phyloP scores from a whole-genome alignment of 1,140 invertebrate species.

The Scaptomyza pallida region DNA sequence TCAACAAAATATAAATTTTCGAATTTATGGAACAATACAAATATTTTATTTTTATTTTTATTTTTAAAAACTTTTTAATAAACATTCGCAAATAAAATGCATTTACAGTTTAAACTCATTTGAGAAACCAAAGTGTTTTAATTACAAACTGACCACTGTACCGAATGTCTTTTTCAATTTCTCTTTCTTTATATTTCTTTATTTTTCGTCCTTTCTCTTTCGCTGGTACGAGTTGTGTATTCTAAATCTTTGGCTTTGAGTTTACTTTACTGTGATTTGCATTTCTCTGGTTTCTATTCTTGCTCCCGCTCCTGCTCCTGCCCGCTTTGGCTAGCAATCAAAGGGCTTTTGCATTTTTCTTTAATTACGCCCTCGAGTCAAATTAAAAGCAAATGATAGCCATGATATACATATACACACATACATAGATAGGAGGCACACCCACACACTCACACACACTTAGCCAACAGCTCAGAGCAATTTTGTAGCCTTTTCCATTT shows the following conservation, averaged over 20 bases:
- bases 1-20: too few relatives aligned
- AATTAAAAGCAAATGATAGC: constrained; percentile 81
- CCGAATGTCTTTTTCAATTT: background rate
- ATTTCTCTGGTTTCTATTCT: constrained; percentile 30
- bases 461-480: constrained; percentile 17
- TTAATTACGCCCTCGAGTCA: constrained; percentile 78
- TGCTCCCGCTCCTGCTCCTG: constrained; percentile 12
- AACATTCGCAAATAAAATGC: too few relatives aligned
- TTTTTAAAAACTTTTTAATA: too few relatives aligned
- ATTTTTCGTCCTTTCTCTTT: background rate
- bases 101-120: too few relatives aligned
- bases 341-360: constrained; percentile 79
- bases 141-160: background rate
- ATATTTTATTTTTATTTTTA: too few relatives aligned
- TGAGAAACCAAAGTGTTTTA: background rate
- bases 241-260: constrained; percentile 39
- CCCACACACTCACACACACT: constrained; percentile 5
- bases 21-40: too few relatives aligned
- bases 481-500: constrained; percentile 30
- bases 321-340: constrained; percentile 58
- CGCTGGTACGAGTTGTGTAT: constrained; percentile 6
- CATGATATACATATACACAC: constrained; percentile 31
- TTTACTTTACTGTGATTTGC: constrained; percentile 64
- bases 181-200: constrained; percentile 6
- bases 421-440: constrained; percentile 15